phyloP scores from a whole-genome alignment of 2,113 vertebrate species.

The Ranitomeya variabilis region DNA sequence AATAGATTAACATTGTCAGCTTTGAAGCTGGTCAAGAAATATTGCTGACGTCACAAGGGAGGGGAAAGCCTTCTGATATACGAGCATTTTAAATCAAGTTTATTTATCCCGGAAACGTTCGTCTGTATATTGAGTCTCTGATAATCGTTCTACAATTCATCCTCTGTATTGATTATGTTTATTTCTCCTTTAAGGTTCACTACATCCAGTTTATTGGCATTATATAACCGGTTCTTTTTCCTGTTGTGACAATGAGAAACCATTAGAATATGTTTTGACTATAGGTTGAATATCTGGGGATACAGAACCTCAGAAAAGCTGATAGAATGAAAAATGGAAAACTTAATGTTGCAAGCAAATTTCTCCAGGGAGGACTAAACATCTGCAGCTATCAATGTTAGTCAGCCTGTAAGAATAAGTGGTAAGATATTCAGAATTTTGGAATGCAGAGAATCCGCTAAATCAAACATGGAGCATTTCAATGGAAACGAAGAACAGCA shows the following conservation, averaged over 20 bases:
- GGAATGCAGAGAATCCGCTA: neutral
- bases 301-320: neutral
- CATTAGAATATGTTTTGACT: slow-evolving; percentile 3
- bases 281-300: slow-evolving; percentile 9
- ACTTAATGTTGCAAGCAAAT: slow-evolving; percentile 20
- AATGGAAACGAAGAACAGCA: neutral
- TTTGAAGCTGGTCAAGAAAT: neutral
- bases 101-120: neutral
- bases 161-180: neutral
- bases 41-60: neutral
- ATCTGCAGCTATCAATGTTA: slow-evolving; percentile 32
- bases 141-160: neutral
- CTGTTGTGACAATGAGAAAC: neutral
- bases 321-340: slow-evolving; percentile 15
- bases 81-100: neutral
- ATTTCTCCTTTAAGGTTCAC: neutral
- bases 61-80: neutral
- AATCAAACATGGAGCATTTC: neutral
- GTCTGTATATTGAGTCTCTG: slow-evolving; percentile 12
- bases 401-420: neutral
- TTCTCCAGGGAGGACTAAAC: slow-evolving; percentile 1
- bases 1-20: neutral
- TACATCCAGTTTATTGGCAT: neutral
- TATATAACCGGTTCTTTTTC: neutral
- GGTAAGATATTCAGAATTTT: slow-evolving; percentile 8